Evolutionary conservation across 2,888 invertebrate genomes (phyloP).

Genomic region (Alloscopus bannaensis): DNA sequence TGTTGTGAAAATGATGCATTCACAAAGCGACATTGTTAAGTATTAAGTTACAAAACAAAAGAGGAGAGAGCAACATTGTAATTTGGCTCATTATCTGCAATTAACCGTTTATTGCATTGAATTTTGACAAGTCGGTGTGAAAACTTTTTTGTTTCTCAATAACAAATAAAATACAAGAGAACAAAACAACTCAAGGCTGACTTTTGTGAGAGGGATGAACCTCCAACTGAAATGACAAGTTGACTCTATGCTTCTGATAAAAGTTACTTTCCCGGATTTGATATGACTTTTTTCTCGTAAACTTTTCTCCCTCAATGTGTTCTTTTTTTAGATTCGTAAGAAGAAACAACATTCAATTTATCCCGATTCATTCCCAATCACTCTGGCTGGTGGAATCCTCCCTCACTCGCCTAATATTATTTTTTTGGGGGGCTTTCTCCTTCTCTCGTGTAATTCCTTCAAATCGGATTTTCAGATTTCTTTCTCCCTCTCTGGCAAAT

Average conservation of each 20-base stretch:
- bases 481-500: neutral
- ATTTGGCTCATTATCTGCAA: conserved; percentile 49
- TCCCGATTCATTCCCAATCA: conserved; percentile 57
- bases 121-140: conserved; percentile 59
- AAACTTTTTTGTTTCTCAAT: no score
- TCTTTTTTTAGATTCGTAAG: conserved; percentile 15
- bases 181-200: no score
- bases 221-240: no score
- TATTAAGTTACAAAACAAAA: no score
- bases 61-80: conserved; percentile 14
- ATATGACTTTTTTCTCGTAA: no score
- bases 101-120: conserved; percentile 39
- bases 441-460: conserved; percentile 56
- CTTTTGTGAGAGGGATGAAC: no score
- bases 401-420: conserved; percentile 31
- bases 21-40: no score
- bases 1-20: no score
- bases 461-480: conserved; percentile 57
- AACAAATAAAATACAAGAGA: no score
- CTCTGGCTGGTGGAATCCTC: conserved; percentile 35
- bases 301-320: neutral
- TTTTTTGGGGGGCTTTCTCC: no score
- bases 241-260: no score
- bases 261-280: no score
- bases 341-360: conserved; percentile 59